These are phyloP conservation scores for Acheta domesticus DNA, from an alignment of 2,888 invertebrate genomes.

Conservation along the genomic window DNA sequence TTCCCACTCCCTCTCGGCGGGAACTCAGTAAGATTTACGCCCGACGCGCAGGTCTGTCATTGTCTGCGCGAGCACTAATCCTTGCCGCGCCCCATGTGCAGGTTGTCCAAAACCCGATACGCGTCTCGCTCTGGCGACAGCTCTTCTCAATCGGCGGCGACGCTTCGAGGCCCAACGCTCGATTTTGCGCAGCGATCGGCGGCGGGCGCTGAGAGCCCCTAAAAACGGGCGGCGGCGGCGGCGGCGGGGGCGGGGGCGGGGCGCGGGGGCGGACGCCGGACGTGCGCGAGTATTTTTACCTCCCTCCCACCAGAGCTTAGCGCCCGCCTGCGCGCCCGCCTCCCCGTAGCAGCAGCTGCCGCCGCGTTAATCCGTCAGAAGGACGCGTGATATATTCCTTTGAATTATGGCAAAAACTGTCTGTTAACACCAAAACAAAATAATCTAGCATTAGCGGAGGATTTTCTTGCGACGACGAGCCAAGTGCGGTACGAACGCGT, in stretches of 20 bases:
- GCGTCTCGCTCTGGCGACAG: no score
- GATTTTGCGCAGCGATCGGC: neutral
- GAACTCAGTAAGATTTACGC: no score
- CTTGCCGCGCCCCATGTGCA: no score
- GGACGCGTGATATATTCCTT: constrained; percentile 18
- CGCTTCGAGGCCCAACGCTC: no score
- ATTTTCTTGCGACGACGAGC: constrained; percentile 10
- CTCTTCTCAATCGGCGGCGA: no score
- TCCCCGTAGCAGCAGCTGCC: neutral
- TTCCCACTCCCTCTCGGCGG: no score
- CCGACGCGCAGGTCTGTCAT: no score
- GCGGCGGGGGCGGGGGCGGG: neutral
- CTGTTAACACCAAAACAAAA: constrained; percentile 18
- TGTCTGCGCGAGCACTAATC: no score
- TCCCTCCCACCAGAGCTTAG: constrained; percentile 1
- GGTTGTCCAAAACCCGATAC: no score
- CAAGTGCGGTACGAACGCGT: constrained; percentile 1
- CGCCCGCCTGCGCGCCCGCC: neutral
- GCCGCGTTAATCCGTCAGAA: neutral
- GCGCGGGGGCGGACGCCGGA: neutral
- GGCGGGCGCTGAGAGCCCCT: constrained; percentile 2
- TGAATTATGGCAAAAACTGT: constrained; percentile 18
- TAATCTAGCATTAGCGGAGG: constrained; percentile 18
- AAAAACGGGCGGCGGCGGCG: neutral
- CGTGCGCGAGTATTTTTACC: constrained; percentile 5